A percentile compares a stretch with the other conserved stretches of the same genome.
Evolutionary conservation across 2,113 vertebrate genomes (phyloP).

Genomic region (Coptodon rendalli): DNA sequence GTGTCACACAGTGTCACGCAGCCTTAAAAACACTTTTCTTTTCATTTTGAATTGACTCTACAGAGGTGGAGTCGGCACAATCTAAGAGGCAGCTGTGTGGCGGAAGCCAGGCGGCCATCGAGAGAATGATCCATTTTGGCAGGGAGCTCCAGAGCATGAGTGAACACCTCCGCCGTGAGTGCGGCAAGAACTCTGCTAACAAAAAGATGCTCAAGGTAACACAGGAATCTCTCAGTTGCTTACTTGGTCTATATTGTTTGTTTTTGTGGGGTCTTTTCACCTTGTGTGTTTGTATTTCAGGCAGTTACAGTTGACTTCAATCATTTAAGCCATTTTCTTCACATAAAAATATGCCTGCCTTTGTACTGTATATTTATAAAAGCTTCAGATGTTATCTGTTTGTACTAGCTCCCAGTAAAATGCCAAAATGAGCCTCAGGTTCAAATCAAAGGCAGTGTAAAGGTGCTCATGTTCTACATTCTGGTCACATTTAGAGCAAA

Average conservation of each 20-base stretch:
- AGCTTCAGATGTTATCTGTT: neutral
- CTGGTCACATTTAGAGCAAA: neutral
- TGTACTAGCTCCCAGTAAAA: neutral
- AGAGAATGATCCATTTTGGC: conserved; percentile 98
- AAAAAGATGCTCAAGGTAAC: conserved; percentile 97
- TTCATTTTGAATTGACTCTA: neutral
- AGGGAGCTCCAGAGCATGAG: conserved; percentile 97
- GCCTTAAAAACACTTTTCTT: neutral
- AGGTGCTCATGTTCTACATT: fast-evolving
- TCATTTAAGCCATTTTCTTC: neutral
- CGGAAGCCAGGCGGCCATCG: conserved; percentile 94
- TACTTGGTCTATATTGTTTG: neutral
- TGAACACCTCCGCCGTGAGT: conserved; percentile 92
- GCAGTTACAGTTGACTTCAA: neutral
- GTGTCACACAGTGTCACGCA: fast-evolving
- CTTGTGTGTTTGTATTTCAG: neutral
- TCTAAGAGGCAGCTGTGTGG: conserved; percentile 92
- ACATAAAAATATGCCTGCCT: neutral
- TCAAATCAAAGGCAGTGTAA: neutral
- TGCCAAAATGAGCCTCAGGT: neutral
- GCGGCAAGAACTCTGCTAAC: conserved; percentile 93
- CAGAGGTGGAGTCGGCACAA: conserved; percentile 93
- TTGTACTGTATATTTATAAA: neutral
- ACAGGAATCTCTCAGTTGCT: neutral
- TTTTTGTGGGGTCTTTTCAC: neutral